Conservation (phyloP, 2,113 vertebrate genomes). For the Marmota flaviventris region DNA sequence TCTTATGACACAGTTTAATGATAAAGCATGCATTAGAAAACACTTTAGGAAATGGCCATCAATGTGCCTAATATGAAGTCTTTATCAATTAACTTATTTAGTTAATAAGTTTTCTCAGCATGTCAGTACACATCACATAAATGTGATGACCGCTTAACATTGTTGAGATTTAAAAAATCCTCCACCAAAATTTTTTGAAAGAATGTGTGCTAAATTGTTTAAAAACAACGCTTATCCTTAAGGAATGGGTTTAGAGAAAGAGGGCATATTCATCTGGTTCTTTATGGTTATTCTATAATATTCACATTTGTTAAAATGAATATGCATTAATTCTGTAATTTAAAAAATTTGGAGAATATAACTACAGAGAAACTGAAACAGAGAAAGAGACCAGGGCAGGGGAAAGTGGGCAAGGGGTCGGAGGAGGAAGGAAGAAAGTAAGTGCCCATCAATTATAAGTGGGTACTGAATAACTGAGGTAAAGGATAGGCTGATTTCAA, state of each 20-base stretch:
- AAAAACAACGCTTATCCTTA: neutral
- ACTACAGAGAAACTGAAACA: neutral
- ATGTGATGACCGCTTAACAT: neutral
- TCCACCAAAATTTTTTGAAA: neutral
- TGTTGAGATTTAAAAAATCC: neutral
- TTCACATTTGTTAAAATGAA: neutral
- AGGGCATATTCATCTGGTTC: neutral
- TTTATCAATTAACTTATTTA: neutral
- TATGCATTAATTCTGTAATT: neutral
- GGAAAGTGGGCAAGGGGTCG: neutral
- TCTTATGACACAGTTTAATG: neutral
- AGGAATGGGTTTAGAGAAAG: conserved; percentile 7
- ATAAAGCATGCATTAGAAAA: neutral
- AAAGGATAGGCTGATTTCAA: conserved; percentile 19
- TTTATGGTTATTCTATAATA: neutral
- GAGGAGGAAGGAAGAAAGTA: neutral
- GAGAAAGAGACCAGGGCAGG: no score
- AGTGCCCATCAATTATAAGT: neutral
- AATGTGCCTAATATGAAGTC: neutral
- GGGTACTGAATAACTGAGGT: neutral
- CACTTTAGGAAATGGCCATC: neutral
- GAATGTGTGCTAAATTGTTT: neutral
- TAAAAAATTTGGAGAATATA: neutral
- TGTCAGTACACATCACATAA: neutral
- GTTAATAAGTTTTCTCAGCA: neutral